Base-by-base conservation (phyloP, 2,113 vertebrate species). In the Sardina pilchardus region DNA sequence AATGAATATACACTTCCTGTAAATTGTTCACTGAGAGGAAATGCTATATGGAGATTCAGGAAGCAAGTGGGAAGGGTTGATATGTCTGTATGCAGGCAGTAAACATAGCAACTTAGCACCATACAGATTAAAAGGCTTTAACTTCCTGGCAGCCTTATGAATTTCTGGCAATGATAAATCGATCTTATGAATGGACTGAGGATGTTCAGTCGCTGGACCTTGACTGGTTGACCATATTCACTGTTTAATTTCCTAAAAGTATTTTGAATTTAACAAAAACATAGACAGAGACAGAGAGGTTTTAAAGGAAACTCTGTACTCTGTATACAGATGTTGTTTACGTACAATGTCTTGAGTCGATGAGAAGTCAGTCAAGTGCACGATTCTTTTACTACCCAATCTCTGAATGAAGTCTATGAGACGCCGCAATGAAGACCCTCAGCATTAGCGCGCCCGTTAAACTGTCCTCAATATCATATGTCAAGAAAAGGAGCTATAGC, bases 91-190 rank as follows among this genome's bases (percentile, higher is more conserved):
- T 59, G 53, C 53, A 59, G 30, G 71, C 71, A 17, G 16, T 80
- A 81, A 59, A 88, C 47, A 45, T 47, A 34, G 21, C 78, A 86
- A 21, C 67, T 84, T 39, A 81, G 44, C 85, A 88, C 44, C 10
- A 4, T 26, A 53, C n/a, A 7, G 5, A 47, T 24, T 88, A 19
- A 86, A 6, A 63, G 59, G 24, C 59, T 63, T n/a, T 71, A 71
- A 30, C 63, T 8, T 30, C n/a, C 30, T 78, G 30, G 4, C 71
- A 36, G 71, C 71, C 34, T 6, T 10, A 78, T 78, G 34, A 14
- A 78, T 36, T 36, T 24, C 53, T 21, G 24, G 19, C 21, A 59
- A 21, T 59, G 53, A 59, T 59, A 4, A 42, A 42, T 42, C 2
- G 2, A 42, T 42, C 39, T 42, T 4, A 42, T 42, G 63, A 34